Evolutionary conservation across 1,140 invertebrate genomes (phyloP).

Genomic region (Chrysopa pallens): DNA sequence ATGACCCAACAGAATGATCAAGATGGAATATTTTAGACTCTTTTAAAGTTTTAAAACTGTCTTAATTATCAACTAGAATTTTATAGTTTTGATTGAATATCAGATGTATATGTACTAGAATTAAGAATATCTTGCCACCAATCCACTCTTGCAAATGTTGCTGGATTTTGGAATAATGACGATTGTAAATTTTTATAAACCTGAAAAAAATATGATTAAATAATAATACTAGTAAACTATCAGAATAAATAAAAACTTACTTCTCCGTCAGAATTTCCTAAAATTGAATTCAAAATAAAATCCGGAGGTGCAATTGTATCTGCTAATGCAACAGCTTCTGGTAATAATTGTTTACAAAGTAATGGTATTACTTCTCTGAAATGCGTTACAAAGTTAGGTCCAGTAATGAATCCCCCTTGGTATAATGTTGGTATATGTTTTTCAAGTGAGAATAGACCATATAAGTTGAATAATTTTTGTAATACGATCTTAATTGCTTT

Average conservation of each 20-base stretch:
- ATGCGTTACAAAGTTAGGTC: conserved; percentile 22
- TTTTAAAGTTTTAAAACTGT: neutral
- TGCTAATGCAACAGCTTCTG: conserved; percentile 49
- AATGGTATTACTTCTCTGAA: conserved; percentile 36
- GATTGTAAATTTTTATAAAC: conserved; percentile 38
- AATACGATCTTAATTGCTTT: conserved; percentile 34
- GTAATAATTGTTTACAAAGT: conserved; percentile 43
- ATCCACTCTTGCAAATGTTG: conserved; percentile 28
- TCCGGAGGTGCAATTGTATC: conserved; percentile 58
- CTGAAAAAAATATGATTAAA: conserved; percentile 17
- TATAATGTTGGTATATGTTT: conserved; percentile 59
- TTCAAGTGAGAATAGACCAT: conserved; percentile 52
- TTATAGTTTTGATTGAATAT: neutral
- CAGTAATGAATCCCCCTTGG: conserved; percentile 45
- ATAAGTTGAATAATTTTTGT: conserved; percentile 45
- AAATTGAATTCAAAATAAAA: conserved; percentile 55
- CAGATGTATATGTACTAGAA: conserved; percentile 11
- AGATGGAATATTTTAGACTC: too few species aligned
- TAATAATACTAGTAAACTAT: conserved; percentile 7
- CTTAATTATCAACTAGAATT: neutral
- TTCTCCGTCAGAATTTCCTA: conserved; percentile 50
- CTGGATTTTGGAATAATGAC: conserved; percentile 30
- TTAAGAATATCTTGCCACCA: conserved; percentile 42
- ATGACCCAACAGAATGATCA: too few species aligned
- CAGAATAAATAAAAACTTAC: conserved; percentile 23